A percentile compares a stretch with the other conserved stretches of the same genome.
Evolutionary conservation across 2,113 vertebrate species (phyloP).

Genomic region (Syrrhaptes paradoxus): DNA sequence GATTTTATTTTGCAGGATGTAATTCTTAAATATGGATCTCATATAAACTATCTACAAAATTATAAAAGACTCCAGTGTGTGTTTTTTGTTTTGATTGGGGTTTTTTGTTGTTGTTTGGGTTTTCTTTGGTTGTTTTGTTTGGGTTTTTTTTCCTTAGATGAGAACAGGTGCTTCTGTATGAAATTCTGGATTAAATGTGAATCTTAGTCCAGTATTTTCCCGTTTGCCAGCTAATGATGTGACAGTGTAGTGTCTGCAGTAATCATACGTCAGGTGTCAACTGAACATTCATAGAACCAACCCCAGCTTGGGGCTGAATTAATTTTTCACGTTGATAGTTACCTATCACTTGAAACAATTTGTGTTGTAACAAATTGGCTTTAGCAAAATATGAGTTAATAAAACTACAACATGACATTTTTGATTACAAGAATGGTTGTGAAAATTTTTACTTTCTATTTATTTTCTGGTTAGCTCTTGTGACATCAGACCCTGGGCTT

Average conservation of each 20-base stretch:
- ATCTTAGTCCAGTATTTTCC: neutral
- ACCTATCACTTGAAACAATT: neutral
- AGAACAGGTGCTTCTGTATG: neutral
- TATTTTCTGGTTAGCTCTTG: neutral
- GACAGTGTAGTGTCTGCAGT: neutral
- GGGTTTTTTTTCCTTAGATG: neutral
- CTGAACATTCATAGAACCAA: neutral
- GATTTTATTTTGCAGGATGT: neutral
- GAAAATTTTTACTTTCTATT: neutral
- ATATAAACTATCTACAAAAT: neutral
- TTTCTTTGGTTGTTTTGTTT: neutral
- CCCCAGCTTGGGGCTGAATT: neutral
- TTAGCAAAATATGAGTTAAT: neutral
- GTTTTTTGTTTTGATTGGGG: accelerated
- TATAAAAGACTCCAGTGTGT: neutral
- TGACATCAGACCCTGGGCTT: neutral
- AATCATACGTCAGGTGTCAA: neutral
- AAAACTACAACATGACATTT: neutral
- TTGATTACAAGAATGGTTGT: neutral
- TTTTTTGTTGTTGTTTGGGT: neutral
- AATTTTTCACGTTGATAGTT: neutral
- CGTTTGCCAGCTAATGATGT: neutral
- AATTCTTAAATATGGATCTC: neutral
- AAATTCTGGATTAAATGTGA: neutral
- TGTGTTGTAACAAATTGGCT: neutral